phyloP scores from a whole-genome alignment of 2,888 invertebrate species.

The Lamellibrachia columna region DNA sequence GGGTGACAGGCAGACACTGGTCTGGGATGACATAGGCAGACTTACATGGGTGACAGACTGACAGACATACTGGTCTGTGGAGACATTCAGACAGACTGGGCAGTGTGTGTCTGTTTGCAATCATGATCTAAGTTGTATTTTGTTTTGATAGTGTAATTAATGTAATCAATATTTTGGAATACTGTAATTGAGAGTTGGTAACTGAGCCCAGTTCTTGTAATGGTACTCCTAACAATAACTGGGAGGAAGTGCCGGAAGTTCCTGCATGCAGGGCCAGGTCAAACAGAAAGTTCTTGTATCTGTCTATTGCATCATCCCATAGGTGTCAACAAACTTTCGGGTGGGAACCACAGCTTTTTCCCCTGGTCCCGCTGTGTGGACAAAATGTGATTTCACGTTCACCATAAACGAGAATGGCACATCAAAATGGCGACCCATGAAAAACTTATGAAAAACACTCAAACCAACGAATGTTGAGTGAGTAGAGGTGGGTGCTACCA shows the following conservation, averaged over 20 bases:
- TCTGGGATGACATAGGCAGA: background rate
- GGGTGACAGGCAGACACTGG: background rate
- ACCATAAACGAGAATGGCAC: no score
- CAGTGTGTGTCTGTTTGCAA: background rate
- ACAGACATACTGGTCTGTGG: background rate
- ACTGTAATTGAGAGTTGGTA: background rate
- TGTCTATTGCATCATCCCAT: no score
- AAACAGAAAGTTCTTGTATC: background rate
- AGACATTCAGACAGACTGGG: no score
- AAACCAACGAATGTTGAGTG: no score
- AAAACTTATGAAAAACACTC: no score
- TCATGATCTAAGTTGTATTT: background rate
- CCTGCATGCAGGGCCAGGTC: background rate
- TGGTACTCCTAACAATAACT: background rate
- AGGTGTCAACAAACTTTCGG: no score
- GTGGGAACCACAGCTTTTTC: no score
- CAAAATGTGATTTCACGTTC: no score
- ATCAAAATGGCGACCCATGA: no score
- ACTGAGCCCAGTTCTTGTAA: background rate
- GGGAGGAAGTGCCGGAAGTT: background rate
- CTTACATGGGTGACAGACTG: background rate
- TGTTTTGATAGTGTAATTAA: background rate
- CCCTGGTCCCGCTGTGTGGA: no score
- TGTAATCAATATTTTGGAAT: background rate
- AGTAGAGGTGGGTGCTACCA: no score